Conservation (phyloP, 2,113 vertebrate genomes). For the Mustela lutreola region DNA sequence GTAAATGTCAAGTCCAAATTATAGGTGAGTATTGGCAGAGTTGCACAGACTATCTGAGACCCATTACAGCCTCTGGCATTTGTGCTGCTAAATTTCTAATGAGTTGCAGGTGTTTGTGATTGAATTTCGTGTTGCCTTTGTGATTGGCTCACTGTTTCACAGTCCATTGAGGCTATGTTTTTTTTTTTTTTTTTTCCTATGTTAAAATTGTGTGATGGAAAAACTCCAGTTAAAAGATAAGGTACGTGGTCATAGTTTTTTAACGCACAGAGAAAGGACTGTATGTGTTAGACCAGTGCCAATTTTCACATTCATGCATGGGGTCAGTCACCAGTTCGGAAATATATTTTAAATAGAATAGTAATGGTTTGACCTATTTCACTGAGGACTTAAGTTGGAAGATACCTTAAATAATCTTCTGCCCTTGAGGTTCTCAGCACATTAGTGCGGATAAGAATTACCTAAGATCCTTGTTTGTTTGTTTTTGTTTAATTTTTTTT, state of each 20-base stretch:
- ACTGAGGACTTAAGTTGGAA: neutral
- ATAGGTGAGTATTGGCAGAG: constrained; percentile 75
- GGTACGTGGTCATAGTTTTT: constrained; percentile 6
- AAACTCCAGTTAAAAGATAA: constrained; percentile 56
- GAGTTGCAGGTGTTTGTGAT: constrained; percentile 77
- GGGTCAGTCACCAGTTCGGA: neutral
- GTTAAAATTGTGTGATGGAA: constrained; percentile 67
- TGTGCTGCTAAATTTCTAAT: constrained; percentile 80
- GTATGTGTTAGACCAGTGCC: neutral
- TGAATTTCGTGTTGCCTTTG: constrained; percentile 76
- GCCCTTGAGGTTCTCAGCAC: neutral
- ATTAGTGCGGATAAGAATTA: neutral
- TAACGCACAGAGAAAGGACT: neutral
- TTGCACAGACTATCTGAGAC: constrained; percentile 72
- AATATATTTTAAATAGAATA: neutral
- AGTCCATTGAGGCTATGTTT: constrained; percentile 48
- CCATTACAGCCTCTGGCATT: constrained; percentile 79
- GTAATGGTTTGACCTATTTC: neutral
- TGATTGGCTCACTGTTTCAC: constrained; percentile 69
- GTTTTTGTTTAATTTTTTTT: neutral
- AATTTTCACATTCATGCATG: neutral
- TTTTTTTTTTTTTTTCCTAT: constrained; percentile 30
- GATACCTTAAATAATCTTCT: constrained; percentile 2
- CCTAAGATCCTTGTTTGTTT: neutral
- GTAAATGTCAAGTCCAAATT: constrained; percentile 82